Evolutionary conservation across 2,113 vertebrate species (phyloP), one percentile per base, ranked within the genome.

Genomic region (Stomatorhinus ivindoensis): DNA sequence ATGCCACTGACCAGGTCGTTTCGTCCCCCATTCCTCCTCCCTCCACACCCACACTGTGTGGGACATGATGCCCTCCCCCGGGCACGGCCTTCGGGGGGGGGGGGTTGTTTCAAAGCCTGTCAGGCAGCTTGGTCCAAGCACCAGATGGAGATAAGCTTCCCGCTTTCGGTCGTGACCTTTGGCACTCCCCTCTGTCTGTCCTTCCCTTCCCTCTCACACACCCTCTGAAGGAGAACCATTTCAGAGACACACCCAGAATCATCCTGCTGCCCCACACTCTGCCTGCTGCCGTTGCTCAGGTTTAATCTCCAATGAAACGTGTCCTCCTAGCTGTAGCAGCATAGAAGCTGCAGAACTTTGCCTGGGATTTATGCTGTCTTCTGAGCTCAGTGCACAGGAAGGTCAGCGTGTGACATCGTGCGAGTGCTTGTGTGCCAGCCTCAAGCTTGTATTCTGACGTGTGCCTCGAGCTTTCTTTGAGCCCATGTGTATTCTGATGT

Each of bases 181-280:
- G 24, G n/a, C 17, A 39, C 27, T 11, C 53, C 39, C 17, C 86
- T 46, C 13, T 46, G 42, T 47, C 65, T 80, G 3, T 35, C 85
- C 86, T 58, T 51, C 51, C 19, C 86, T 15, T n/a, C 31, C 10
- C 69, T 53, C 1, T 82, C 85, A 80, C 65, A 0, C 42, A 50
- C 2, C 4, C 76, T 88, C 83, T 89, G 61, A 86, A 86, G 84
- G 84, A 50, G 17, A 86, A n/a, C 85, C 48, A 46, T 86, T 48
- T 50, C 4, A 42, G 35, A 42, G 76, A 82, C 39, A 82, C 61
- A 69, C 61, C 73, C 73, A 80, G 73, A 42, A 80, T 42, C 31
- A 80, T 35, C 35, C 69, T 35, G 21, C 82, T 24, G 6, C 82
- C 82, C 24, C 24, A 46, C 21, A 82, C 76, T 82, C 42, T 44